phyloP scores from a whole-genome alignment of 1,140 invertebrate genomes.

The Watersipora subatra region DNA sequence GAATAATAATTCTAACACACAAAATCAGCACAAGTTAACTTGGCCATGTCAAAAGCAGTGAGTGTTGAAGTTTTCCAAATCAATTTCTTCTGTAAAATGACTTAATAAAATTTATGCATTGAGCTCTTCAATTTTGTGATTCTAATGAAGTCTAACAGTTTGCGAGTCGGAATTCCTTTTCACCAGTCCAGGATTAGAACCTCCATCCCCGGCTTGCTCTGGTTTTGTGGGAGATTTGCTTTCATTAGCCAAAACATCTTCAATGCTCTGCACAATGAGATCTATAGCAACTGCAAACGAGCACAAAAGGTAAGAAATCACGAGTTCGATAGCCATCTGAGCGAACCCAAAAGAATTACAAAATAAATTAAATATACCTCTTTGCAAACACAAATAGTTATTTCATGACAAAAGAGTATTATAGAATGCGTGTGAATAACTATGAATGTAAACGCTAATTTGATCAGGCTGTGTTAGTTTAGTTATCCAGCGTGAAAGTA shows the following conservation, averaged over 20 bases:
- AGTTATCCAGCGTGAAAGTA: neutral
- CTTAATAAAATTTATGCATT: no score
- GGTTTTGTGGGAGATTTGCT: neutral
- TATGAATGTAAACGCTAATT: neutral
- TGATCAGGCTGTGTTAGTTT: no score
- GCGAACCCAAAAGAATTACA: neutral
- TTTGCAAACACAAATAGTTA: neutral
- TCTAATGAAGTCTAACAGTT: neutral
- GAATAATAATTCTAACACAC: no score
- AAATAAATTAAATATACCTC: neutral
- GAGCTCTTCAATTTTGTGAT: no score
- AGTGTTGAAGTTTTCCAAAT: no score
- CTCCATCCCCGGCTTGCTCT: neutral
- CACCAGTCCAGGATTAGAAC: neutral
- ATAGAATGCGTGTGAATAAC: neutral
- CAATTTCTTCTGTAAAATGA: no score
- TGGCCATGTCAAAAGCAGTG: no score
- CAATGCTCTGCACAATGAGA: slow-evolving; percentile 94
- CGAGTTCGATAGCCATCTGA: neutral
- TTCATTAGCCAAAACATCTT: slow-evolving; percentile 62
- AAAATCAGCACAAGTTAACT: no score
- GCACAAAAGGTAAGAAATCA: neutral
- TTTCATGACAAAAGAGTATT: neutral
- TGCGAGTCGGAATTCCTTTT: neutral
- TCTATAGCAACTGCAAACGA: slow-evolving; percentile 86